Evolutionary conservation across 1,140 invertebrate genomes (phyloP).

Genomic region (Theocolax elegans): DNA sequence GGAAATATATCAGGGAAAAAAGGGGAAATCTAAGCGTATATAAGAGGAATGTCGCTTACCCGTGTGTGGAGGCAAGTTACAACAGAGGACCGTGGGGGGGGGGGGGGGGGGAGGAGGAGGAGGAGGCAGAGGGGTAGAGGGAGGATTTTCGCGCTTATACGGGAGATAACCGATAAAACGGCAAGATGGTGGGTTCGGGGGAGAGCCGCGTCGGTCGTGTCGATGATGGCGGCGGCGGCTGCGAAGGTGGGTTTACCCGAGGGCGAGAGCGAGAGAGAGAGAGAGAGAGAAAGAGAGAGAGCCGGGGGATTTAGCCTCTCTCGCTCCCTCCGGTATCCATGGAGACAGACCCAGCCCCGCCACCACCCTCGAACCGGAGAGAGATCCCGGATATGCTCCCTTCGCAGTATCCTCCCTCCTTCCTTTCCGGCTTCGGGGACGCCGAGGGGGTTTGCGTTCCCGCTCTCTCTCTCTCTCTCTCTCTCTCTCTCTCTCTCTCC

Average conservation of each 20-base stretch:
- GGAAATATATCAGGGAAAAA: too few species aligned
- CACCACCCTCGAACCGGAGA: slow-evolving; percentile 52
- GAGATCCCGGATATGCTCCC: slow-evolving; percentile 17
- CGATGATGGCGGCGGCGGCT: slow-evolving; percentile 64
- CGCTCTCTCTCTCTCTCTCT: background rate
- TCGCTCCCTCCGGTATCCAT: slow-evolving; percentile 62
- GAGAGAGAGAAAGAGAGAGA: slow-evolving; percentile 29
- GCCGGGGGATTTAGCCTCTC: slow-evolving; percentile 52
- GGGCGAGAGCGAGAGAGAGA: background rate
- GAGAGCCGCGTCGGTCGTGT: slow-evolving; percentile 32
- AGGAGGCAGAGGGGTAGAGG: too few species aligned
- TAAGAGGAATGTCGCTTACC: too few species aligned
- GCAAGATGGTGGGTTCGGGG: slow-evolving; percentile 66
- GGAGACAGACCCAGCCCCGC: slow-evolving; percentile 66
- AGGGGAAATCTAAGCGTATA: too few species aligned
- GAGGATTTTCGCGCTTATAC: too few species aligned
- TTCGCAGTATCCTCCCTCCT: slow-evolving; percentile 46
- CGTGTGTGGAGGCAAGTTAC: too few species aligned
- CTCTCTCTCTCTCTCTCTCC: slow-evolving; percentile 16
- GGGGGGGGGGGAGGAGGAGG: too few species aligned
- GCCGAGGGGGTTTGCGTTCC: too few species aligned
- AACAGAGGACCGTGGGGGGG: too few species aligned
- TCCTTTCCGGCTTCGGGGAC: too few species aligned
- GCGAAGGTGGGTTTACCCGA: slow-evolving; percentile 9
- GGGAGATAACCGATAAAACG: slow-evolving; percentile 44